Evolutionary conservation across 2,888 invertebrate species (phyloP), one percentile per base, ranked within the genome.

Genomic region (Copidosoma aretas): DNA sequence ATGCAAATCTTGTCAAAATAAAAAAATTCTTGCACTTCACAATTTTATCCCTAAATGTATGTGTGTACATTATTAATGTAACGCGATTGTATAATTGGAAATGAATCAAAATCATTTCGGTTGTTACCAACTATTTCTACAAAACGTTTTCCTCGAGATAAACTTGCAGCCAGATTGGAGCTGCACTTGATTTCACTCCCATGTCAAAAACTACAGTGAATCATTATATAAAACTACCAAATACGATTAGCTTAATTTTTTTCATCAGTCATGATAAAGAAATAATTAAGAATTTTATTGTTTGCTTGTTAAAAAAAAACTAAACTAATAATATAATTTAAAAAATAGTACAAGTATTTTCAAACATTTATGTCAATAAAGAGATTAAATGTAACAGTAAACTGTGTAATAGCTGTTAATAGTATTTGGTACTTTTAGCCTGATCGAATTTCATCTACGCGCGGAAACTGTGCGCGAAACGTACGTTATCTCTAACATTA

Each of bases 111-210:
- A 69, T 64, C 46, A 61, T 68, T 57, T 53, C 51, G 61, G 57
- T 65, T 52, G 53, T 54, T 66, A 64, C 58, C 64, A 71, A 60
- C 54, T 61, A 53, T 64, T 69, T 71, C 67, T 63, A 69, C 67
- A 60, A 68, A 71, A 64, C 60, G 51, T 64, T 64, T 67, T 61
- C 32, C 32, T 67, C 67, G 52, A 64, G 64, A 56, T 66, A 66
- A 67, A 68, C 67, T 71, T 66, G 64, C 66, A 71, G 71, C 68
- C 71, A 60, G 46, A 70, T 75, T 71, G 68, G 73, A 73, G 71
- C 70, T 73, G 71, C 71, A 71, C 60, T 69, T 64, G 71, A 75
- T 73, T 77, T 75, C 71, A 74, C 76, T 77, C 75, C 74, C 76
- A 75, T 75, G 74, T 76, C 75, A 75, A 76, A 73, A 67, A 66